Conservation (phyloP, 2,888 invertebrate species). For the Agapostemon virescens region DNA sequence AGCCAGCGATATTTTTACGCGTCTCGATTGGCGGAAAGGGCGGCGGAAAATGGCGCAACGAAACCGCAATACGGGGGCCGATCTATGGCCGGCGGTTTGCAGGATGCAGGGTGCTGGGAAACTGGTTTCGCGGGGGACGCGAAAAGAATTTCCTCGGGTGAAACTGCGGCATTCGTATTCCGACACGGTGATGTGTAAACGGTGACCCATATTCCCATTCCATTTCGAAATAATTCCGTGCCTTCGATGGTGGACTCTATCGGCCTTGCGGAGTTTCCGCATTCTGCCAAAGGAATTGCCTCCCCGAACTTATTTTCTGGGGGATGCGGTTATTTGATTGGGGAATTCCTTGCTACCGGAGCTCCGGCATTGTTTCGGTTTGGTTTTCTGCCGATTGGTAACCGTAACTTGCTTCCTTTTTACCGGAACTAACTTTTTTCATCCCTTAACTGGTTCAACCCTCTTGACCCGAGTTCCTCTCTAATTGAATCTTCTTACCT, state of each 20-base stretch:
- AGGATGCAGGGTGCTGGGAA: constrained; percentile 7
- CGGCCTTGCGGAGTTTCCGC: constrained; percentile 11
- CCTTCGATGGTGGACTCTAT: constrained; percentile 1
- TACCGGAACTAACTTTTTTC: neutral
- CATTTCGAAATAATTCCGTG: constrained; percentile 21
- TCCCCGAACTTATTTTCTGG: neutral
- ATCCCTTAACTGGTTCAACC: neutral
- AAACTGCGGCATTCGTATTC: constrained; percentile 33
- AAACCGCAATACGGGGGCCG: constrained; percentile 52
- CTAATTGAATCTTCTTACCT: neutral
- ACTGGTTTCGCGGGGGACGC: neutral
- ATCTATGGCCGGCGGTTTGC: constrained; percentile 21
- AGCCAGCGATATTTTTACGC: constrained; percentile 73
- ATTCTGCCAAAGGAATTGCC: neutral
- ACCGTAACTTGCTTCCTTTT: neutral
- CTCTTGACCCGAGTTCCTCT: too few relatives aligned
- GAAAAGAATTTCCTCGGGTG: constrained; percentile 21
- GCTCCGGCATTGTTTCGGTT: neutral
- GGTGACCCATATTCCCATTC: constrained; percentile 50
- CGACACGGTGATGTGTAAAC: constrained; percentile 22
- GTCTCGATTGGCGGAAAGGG: constrained; percentile 46
- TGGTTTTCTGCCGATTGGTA: neutral
- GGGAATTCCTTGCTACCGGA: neutral
- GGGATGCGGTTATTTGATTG: neutral
- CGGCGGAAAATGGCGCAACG: constrained; percentile 59